Percentiles rank a stretch among this genome's conserved stretches.
Evolutionary conservation across 2,797 vertebrate species (phyloP).

Genomic region (Euthynnus affinis): DNA sequence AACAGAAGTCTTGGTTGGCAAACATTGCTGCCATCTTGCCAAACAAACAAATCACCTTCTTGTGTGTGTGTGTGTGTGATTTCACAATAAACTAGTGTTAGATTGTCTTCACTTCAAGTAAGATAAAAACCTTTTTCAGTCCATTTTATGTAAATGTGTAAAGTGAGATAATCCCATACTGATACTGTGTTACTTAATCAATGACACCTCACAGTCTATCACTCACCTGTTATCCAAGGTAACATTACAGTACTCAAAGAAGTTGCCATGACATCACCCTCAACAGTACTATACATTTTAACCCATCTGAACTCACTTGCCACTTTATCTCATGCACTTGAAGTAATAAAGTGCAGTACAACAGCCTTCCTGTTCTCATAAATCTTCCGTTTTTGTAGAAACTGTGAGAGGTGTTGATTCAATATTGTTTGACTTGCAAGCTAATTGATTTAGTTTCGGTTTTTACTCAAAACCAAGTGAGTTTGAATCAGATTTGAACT

Average conservation of each 20-base stretch:
- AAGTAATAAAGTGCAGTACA: neutral
- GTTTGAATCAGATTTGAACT: neutral
- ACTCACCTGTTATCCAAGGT: neutral
- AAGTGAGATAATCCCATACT: neutral
- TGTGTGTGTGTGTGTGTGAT: neutral
- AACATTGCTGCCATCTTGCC: constrained; percentile 35
- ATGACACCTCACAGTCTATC: neutral
- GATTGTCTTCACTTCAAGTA: neutral
- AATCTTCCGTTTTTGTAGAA: neutral
- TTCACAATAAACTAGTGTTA: neutral
- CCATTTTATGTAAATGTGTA: constrained; percentile 12
- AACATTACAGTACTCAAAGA: neutral
- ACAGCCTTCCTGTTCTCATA: neutral
- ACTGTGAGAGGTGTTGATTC: neutral
- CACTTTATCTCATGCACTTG: neutral
- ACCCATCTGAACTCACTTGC: neutral
- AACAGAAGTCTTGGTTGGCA: neutral
- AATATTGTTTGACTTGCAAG: neutral
- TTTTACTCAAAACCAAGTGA: neutral
- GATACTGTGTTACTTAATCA: constrained; percentile 17
- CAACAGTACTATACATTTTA: neutral
- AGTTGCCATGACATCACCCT: neutral
- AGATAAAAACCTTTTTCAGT: neutral
- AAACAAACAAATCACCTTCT: constrained; percentile 25
- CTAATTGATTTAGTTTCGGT: neutral